These are phyloP conservation scores for Megalopta genalis DNA, from an alignment of 1,140 invertebrate genomes.

Conservation along the genomic window DNA sequence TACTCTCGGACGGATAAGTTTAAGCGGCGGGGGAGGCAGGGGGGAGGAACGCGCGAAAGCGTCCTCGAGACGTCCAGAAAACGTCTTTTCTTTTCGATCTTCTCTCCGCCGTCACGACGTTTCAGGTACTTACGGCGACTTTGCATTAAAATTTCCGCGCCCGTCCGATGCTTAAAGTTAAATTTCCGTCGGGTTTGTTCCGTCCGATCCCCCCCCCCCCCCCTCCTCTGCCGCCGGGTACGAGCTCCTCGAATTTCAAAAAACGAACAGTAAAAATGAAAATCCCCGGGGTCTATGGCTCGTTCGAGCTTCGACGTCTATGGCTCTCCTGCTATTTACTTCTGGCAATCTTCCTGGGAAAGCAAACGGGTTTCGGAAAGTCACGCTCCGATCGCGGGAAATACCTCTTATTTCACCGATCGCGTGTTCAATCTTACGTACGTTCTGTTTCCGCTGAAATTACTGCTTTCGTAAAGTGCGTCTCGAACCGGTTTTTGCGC, in stretches of 20 bases:
- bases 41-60: no score
- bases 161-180: not conserved
- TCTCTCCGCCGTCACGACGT: not conserved
- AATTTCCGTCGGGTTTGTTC: not conserved
- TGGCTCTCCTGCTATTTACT: no score
- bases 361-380: no score
- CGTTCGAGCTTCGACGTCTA: not conserved
- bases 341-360: no score
- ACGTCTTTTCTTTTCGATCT: not conserved
- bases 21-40: not conserved
- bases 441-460: no score
- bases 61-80: conserved; percentile 1
- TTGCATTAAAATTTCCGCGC: not conserved
- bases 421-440: no score
- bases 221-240: not conserved
- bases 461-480: no score
- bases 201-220: not conserved
- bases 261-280: not conserved
- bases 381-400: no score
- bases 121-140: not conserved
- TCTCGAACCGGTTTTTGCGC: no score
- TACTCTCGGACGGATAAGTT: not conserved
- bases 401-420: no score
- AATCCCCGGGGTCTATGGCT: not conserved
- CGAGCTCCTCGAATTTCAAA: not conserved